These are phyloP conservation scores for Hormiphora californensis DNA, from an alignment of 37 sponge, comb jelly and placozoan species.

Conservation along the genomic window DNA sequence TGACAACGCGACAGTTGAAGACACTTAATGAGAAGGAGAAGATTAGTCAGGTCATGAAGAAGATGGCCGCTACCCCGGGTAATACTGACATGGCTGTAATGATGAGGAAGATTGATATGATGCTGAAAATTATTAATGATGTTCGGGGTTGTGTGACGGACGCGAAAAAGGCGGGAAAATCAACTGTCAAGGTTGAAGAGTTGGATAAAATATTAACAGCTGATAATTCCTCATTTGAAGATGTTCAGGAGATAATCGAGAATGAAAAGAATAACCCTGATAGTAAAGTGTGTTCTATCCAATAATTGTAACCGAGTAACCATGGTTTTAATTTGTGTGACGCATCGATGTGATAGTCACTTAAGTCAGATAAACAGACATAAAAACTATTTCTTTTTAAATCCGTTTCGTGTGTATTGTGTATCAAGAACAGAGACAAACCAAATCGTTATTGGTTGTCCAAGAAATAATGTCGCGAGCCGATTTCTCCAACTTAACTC, in stretches of 20 bases:
- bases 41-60: conserved; percentile 7
- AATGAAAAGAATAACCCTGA: conserved; percentile 19
- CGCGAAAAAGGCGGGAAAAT: background rate
- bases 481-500: too few species aligned
- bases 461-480: too few species aligned
- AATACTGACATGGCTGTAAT: background rate
- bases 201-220: conserved; percentile 12
- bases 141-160: background rate
- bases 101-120: background rate
- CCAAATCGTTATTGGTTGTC: too few species aligned
- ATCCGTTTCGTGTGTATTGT: too few species aligned
- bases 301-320: too few species aligned
- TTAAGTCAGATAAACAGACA: too few species aligned
- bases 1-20: conserved; percentile 43
- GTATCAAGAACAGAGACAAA: too few species aligned
- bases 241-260: conserved; percentile 11
- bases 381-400: too few species aligned
- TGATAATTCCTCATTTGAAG: background rate
- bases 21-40: conserved; percentile 28
- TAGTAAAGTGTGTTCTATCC: conserved; percentile 4
- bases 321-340: too few species aligned
- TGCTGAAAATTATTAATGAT: conserved; percentile 33
- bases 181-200: background rate
- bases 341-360: too few species aligned
- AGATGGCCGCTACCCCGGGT: background rate